Percentiles rank a stretch among this genome's conserved stretches.
phyloP scores from a whole-genome alignment of 2,113 vertebrate genomes.

The Lepidothrix coronata region DNA sequence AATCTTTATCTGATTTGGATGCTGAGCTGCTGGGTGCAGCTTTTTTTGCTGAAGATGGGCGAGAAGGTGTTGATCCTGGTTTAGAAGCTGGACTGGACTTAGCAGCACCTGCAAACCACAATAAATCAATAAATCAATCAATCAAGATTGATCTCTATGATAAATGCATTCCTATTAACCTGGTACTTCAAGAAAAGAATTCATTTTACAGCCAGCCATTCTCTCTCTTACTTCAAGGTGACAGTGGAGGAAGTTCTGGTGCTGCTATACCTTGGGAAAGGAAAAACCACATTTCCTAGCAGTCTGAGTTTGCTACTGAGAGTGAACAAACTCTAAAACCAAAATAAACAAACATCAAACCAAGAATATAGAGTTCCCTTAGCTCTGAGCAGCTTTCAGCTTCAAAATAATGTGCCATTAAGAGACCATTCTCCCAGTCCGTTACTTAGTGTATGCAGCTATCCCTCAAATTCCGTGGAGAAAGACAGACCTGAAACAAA shows the following conservation, averaged over 20 bases:
- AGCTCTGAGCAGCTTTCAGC: not conserved
- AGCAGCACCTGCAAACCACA: constrained; percentile 84
- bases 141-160: not conserved
- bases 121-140: not conserved
- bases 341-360: not conserved
- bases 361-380: not conserved
- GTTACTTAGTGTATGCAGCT: not conserved
- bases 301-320: not conserved
- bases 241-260: not conserved
- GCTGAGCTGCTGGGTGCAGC: constrained; percentile 79
- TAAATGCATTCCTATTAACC: not conserved
- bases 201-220: not conserved
- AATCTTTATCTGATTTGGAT: constrained; percentile 95
- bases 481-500: not conserved
- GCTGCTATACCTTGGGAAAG: not conserved
- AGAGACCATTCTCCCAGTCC: not conserved
- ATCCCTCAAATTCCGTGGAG: not conserved
- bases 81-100: constrained; percentile 90
- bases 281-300: not conserved
- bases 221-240: not conserved
- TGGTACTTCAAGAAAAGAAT: not conserved
- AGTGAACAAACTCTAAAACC: not conserved
- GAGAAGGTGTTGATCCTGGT: constrained; percentile 89
- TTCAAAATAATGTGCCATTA: accelerated
- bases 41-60: constrained; percentile 97